Base-by-base conservation (phyloP, 2,797 vertebrate species). In the Tenualosa ilisha region DNA sequence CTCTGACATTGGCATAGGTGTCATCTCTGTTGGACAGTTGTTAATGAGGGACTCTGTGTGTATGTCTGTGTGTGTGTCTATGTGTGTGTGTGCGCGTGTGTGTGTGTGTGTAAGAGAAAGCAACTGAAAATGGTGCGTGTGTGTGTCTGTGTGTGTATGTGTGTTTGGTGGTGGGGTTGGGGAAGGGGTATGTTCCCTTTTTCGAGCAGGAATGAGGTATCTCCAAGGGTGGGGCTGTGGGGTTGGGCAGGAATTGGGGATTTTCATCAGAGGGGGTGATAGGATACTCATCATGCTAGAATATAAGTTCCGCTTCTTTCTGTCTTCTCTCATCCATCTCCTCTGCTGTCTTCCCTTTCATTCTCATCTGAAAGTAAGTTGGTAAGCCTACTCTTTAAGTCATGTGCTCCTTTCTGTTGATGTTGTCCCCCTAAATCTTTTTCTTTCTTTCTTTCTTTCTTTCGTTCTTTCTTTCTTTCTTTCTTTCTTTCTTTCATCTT, bases 271-370 rank as follows among this genome's bases (percentile, higher is more conserved):
- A 54, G 83, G 50, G 86, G 91, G 86, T 40, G 81, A 91, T 94
- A 94, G 92, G 87, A 95, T 95, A 90, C 93, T 93, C 59, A 7
- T 93, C 94, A 96, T 95, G 95, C 95, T 94, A 91, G 91, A 91
- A 94, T 94, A 95, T 94, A 91, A 92, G 90, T 90, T 92, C 90
- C 89, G 88, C 89, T 91, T 91, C 86, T 65, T 61, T 82, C 84
- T 65, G 79, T 59, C 85, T 24, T 40, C 82, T 40, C 26, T 40
- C 31, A 43, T 46, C 53, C 84, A 31, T 20, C 79, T 26, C 24
- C 26, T 53, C 68, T 12, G 72, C 68, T 17, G 24, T 50, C 59
- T 63, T 68, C 50, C n/a, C 9, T 11, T 22, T 46, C 68, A 2
- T 46, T 79, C 72, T 22, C 37, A 22, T 79, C 37, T 46, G 37